Conservation (phyloP, 2,888 invertebrate genomes). For the Cartodere bifasciata region DNA sequence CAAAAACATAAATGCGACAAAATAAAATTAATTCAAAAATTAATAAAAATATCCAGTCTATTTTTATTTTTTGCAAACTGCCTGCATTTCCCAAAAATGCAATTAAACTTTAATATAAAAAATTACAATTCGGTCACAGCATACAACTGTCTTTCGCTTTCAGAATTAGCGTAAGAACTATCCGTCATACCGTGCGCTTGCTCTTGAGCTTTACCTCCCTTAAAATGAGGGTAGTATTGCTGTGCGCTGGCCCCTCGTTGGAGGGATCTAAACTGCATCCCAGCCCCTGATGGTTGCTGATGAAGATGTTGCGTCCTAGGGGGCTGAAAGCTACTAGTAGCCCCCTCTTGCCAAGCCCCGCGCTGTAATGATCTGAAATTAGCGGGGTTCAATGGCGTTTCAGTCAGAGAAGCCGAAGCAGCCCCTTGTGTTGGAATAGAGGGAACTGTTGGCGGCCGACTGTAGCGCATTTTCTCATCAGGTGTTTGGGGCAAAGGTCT, state of each 20-base stretch:
- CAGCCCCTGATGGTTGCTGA: slow-evolving; percentile 32
- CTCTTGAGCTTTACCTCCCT: slow-evolving; percentile 33
- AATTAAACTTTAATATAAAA: slow-evolving; percentile 16
- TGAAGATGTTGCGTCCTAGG: slow-evolving; percentile 8
- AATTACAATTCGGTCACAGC: slow-evolving; percentile 60
- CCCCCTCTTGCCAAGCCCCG: slow-evolving; percentile 32
- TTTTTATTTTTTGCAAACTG: slow-evolving; percentile 19
- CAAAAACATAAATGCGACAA: not conserved
- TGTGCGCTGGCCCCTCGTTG: slow-evolving; percentile 33
- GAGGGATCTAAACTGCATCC: slow-evolving; percentile 34
- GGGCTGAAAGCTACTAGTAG: slow-evolving; percentile 22
- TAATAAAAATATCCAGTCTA: slow-evolving; percentile 5
- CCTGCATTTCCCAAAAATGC: slow-evolving; percentile 35
- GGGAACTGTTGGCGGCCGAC: slow-evolving; percentile 31
- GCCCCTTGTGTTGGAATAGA: slow-evolving; percentile 28
- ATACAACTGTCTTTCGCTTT: slow-evolving; percentile 44
- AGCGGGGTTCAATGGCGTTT: slow-evolving; percentile 36
- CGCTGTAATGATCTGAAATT: slow-evolving; percentile 41
- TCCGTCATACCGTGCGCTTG: slow-evolving; percentile 31
- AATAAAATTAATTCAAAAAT: slow-evolving; percentile 2
- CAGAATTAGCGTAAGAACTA: slow-evolving; percentile 33
- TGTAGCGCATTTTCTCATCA: slow-evolving; percentile 32
- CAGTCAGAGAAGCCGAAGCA: slow-evolving; percentile 25
- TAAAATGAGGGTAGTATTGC: slow-evolving; percentile 26
- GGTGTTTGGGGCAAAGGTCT: slow-evolving; percentile 35